Conservation (phyloP, 2,797 vertebrate species). For the Remorina albescens region DNA sequence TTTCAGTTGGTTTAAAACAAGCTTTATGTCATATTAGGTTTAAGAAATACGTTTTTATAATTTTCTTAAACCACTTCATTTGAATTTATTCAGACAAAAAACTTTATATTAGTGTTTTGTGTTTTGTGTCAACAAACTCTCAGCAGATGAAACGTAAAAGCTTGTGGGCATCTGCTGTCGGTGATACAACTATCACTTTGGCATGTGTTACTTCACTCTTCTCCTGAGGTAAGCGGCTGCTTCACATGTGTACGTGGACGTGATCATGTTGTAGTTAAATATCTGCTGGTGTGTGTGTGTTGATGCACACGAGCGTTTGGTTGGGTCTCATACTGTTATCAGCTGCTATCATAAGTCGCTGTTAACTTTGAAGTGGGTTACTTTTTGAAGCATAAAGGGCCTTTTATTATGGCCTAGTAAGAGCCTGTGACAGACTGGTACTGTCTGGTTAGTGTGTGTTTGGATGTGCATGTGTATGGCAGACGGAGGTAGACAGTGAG, state of each 20-base stretch:
- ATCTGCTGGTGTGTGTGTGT: background rate
- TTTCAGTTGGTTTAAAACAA: too few relatives aligned
- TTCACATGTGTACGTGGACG: background rate
- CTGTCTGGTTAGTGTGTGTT: slow-evolving; percentile 51
- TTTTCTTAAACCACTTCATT: background rate
- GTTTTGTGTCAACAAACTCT: background rate
- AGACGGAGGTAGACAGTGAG: slow-evolving; percentile 58
- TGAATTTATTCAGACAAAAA: background rate
- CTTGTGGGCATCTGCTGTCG: slow-evolving; percentile 51
- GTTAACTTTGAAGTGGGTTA: slow-evolving; percentile 41
- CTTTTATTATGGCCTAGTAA: slow-evolving; percentile 54
- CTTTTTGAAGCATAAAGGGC: slow-evolving; percentile 57
- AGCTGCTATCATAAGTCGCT: slow-evolving; percentile 21
- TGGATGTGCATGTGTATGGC: slow-evolving; percentile 47
- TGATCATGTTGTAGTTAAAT: background rate
- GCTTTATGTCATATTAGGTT: too few relatives aligned
- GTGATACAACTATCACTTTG: slow-evolving; percentile 36
- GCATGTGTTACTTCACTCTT: slow-evolving; percentile 23
- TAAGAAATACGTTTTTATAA: too few relatives aligned
- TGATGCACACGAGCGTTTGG: background rate
- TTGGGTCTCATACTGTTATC: slow-evolving; percentile 29
- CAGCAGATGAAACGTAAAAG: slow-evolving; percentile 53
- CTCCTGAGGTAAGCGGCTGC: slow-evolving; percentile 2
- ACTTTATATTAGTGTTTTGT: background rate
- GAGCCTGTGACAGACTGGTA: slow-evolving; percentile 68